These are phyloP conservation scores for Rostratula benghalensis DNA, from an alignment of 2,113 vertebrate genomes.

Conservation along the genomic window DNA sequence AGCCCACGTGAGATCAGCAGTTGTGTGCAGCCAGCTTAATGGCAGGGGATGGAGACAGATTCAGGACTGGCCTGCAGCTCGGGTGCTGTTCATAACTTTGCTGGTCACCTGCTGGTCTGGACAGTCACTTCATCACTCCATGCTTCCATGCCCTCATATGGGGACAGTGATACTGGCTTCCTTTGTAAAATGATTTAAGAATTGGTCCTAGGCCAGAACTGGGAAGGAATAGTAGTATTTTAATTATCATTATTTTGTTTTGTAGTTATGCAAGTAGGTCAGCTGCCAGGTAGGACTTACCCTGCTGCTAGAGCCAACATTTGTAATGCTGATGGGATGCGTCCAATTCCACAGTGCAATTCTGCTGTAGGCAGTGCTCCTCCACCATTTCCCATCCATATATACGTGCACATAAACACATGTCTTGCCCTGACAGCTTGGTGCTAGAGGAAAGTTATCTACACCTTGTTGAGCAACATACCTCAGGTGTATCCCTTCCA, in stretches of 20 bases:
- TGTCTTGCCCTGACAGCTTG: rapidly evolving
- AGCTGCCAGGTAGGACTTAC: not conserved
- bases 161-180: not conserved
- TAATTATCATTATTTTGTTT: not conserved
- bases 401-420: not conserved
- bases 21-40: not conserved
- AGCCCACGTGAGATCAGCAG: not conserved
- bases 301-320: not conserved
- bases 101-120: not conserved
- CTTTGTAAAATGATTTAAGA: not conserved
- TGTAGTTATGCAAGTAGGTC: conserved; percentile 34
- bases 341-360: not conserved
- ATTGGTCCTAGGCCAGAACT: not conserved
- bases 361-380: not conserved
- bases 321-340: not conserved
- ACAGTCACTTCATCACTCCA: not conserved
- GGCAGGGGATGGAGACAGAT: not conserved
- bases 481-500: not conserved
- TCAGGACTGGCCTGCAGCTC: rapidly evolving
- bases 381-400: not conserved
- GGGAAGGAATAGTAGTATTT: not conserved
- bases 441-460: conserved; percentile 10
- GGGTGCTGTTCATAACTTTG: not conserved
- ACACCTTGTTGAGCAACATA: not conserved
- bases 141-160: not conserved